These are phyloP conservation scores for Noctilio leporinus DNA, from an alignment of 2,113 vertebrate species.

Conservation along the genomic window DNA sequence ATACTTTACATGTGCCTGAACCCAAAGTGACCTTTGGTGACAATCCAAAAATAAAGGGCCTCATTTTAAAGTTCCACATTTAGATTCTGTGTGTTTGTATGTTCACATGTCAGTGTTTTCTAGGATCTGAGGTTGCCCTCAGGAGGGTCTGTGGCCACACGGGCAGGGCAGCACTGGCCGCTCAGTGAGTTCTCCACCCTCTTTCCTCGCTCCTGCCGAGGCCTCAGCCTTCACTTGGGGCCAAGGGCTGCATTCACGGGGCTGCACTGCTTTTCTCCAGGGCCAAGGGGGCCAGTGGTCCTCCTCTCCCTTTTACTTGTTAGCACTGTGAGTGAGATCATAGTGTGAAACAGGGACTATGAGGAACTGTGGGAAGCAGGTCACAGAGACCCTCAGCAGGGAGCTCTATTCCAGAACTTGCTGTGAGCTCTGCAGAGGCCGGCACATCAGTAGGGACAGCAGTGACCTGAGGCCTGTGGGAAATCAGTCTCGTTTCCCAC, in stretches of 20 bases:
- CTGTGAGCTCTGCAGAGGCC: not conserved
- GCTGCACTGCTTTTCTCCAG: not conserved
- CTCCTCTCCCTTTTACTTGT: not conserved
- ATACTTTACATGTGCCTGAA: not conserved
- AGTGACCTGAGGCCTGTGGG: accelerated
- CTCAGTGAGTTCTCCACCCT: too few species aligned
- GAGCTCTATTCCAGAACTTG: accelerated
- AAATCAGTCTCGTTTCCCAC: too few species aligned
- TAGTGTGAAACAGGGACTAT: not conserved
- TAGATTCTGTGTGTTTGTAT: not conserved
- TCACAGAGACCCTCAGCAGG: not conserved
- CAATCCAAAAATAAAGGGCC: constrained; percentile 40
- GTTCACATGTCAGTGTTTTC: accelerated
- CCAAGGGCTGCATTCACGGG: not conserved
- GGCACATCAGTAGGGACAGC: accelerated
- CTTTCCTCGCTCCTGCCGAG: accelerated
- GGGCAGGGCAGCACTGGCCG: too few species aligned
- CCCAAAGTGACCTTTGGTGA: not conserved
- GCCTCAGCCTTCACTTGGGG: not conserved
- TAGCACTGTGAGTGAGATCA: too few species aligned
- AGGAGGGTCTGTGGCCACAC: accelerated
- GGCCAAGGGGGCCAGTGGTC: not conserved
- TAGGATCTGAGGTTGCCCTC: accelerated
- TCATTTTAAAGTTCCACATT: accelerated
- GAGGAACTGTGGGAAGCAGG: not conserved